These are phyloP conservation scores for Smithornis capensis DNA, from an alignment of 2,113 vertebrate species.

Conservation along the genomic window DNA sequence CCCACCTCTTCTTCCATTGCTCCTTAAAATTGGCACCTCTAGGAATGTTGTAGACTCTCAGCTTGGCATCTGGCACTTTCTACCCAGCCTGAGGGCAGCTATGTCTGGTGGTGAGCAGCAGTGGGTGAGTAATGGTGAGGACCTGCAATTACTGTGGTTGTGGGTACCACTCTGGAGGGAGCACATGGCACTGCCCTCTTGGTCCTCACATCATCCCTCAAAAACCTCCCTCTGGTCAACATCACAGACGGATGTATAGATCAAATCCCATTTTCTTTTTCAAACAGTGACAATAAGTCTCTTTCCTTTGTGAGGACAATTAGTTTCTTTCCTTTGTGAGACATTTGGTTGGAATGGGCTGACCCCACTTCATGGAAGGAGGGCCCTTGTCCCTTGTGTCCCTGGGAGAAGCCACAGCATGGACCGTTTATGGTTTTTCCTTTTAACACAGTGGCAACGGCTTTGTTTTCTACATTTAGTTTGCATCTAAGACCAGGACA, in stretches of 20 bases:
- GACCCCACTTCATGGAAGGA: slow-evolving; percentile 22
- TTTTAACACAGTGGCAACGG: slow-evolving; percentile 17
- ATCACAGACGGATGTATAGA: background rate
- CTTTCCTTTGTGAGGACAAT: background rate
- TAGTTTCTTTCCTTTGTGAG: slow-evolving; percentile 11
- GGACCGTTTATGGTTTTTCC: slow-evolving; percentile 31
- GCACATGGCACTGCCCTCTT: background rate
- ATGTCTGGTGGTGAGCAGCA: background rate
- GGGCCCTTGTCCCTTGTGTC: slow-evolving; percentile 34
- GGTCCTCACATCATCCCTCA: background rate
- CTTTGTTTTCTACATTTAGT: slow-evolving; percentile 63
- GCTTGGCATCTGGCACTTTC: background rate
- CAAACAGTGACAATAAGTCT: background rate
- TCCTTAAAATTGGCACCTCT: background rate
- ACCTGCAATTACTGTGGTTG: background rate
- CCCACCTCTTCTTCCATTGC: background rate
- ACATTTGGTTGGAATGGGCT: slow-evolving; percentile 31
- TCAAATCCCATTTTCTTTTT: slow-evolving; percentile 20
- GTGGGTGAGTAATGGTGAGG: background rate
- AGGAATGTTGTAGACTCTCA: background rate
- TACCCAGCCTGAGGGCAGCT: background rate
- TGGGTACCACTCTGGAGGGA: background rate
- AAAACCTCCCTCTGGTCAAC: background rate
- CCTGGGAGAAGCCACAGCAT: slow-evolving; percentile 31
- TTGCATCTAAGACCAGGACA: slow-evolving; percentile 56